Evolutionary conservation across 2,113 vertebrate species (phyloP).

Genomic region (Ivindomyrus marchei): DNA sequence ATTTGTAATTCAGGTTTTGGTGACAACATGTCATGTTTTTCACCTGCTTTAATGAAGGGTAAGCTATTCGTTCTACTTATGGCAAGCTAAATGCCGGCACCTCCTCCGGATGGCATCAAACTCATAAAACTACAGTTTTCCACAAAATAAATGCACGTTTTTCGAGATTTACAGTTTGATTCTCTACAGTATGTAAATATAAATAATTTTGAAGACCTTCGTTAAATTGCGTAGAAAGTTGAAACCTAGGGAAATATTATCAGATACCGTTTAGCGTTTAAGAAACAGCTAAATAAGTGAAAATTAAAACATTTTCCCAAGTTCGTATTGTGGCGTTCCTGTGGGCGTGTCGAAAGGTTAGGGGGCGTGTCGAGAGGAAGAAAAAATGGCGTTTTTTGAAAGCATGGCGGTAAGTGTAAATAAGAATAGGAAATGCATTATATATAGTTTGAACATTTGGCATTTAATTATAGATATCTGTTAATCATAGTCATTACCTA

Average conservation of each 20-base stretch:
- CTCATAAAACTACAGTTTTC: not conserved
- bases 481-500: not conserved
- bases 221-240: not conserved
- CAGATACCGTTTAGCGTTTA: not conserved
- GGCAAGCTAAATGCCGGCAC: conserved; percentile 21
- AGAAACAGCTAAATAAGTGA: not conserved
- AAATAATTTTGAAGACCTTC: not conserved
- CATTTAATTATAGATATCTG: not conserved
- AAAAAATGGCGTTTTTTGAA: not conserved
- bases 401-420: not conserved
- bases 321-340: not conserved
- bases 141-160: conserved; percentile 29
- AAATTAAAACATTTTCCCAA: not conserved
- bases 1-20: not conserved
- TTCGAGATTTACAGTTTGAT: conserved; percentile 34
- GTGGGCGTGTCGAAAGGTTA: not conserved
- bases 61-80: not conserved
- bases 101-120: conserved; percentile 32
- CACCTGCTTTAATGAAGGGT: not conserved
- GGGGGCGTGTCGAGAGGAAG: not conserved
- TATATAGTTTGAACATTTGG: no score
- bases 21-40: not conserved
- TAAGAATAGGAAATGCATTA: not conserved
- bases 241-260: not conserved
- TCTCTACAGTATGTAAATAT: not conserved